phyloP scores from a whole-genome alignment of 2,797 vertebrate genomes.

The Distichodus sexfasciatus region DNA sequence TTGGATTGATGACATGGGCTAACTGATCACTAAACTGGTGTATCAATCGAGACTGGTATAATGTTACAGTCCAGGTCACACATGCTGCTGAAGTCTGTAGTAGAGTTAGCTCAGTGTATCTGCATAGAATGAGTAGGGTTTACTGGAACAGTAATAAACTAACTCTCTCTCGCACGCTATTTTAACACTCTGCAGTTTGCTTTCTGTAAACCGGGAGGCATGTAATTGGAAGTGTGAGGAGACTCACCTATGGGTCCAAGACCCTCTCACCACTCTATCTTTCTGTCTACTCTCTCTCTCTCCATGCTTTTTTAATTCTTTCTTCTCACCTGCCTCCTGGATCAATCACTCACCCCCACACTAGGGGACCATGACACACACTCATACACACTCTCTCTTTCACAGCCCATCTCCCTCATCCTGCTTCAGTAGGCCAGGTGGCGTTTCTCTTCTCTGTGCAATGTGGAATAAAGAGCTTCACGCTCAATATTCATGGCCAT shows the following conservation, averaged over 20 bases:
- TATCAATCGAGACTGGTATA: no score
- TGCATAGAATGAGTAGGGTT: background rate
- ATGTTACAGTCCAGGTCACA: no score
- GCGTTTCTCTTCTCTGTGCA: slow-evolving; percentile 8
- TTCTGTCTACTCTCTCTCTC: background rate
- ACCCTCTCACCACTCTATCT: background rate
- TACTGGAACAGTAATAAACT: background rate
- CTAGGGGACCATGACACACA: slow-evolving; percentile 32
- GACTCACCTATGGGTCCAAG: background rate
- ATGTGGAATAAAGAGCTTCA: background rate
- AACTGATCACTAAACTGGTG: no score
- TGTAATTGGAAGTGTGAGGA: slow-evolving; percentile 12
- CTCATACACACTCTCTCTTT: slow-evolving; percentile 31
- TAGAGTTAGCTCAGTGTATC: background rate
- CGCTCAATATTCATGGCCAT: slow-evolving; percentile 27
- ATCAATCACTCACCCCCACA: slow-evolving; percentile 18
- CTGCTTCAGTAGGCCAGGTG: slow-evolving; percentile 13
- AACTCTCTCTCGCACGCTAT: no score
- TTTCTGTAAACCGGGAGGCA: background rate
- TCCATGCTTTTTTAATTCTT: no score
- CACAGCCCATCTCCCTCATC: background rate
- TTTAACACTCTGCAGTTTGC: background rate
- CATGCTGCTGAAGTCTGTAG: background rate
- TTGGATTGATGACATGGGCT: no score
- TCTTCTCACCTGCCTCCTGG: background rate